Percentiles rank a stretch among this genome's conserved stretches.
Evolutionary conservation across 2,888 invertebrate species (phyloP).

Genomic region (Aromia moschata): DNA sequence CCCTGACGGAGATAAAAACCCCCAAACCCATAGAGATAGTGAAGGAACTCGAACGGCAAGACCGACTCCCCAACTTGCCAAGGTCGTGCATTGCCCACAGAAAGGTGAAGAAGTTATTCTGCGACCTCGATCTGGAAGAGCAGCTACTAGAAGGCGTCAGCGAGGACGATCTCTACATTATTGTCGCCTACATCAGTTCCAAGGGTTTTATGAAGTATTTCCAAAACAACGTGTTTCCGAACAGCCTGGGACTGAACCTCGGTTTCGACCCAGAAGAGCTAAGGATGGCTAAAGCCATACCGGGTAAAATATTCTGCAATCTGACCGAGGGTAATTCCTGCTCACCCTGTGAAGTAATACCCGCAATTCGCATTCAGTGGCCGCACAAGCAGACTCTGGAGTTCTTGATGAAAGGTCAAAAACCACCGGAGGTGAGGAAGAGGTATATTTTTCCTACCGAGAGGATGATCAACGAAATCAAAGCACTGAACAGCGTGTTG

Average conservation of each 20-base stretch:
- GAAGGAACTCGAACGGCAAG: conserved; percentile 40
- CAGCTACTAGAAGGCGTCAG: conserved; percentile 37
- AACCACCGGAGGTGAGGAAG: conserved; percentile 65
- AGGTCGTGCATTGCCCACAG: conserved; percentile 65
- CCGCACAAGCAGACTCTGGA: conserved; percentile 75
- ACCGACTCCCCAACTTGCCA: conserved; percentile 63
- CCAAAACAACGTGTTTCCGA: conserved; percentile 69
- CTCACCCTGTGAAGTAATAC: conserved; percentile 73
- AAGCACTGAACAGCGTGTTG: conserved; percentile 73
- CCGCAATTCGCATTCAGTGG: conserved; percentile 77
- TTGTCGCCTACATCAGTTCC: conserved; percentile 70
- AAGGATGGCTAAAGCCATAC: conserved; percentile 68
- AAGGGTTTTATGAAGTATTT: conserved; percentile 76
- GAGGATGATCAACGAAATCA: conserved; percentile 73
- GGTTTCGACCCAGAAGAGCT: conserved; percentile 68
- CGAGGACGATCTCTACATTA: conserved; percentile 50
- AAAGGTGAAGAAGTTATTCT: conserved; percentile 61
- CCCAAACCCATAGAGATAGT: conserved; percentile 43
- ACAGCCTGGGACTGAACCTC: conserved; percentile 68
- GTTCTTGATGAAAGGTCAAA: conserved; percentile 71
- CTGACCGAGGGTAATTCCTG: conserved; percentile 53
- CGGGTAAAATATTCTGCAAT: conserved; percentile 73
- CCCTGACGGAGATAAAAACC: conserved; percentile 32
- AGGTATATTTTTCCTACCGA: conserved; percentile 76
- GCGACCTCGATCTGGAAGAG: conserved; percentile 44